Base-by-base conservation (phyloP, 2,888 invertebrate genomes). In the Hemistola chrysoprasaria region DNA sequence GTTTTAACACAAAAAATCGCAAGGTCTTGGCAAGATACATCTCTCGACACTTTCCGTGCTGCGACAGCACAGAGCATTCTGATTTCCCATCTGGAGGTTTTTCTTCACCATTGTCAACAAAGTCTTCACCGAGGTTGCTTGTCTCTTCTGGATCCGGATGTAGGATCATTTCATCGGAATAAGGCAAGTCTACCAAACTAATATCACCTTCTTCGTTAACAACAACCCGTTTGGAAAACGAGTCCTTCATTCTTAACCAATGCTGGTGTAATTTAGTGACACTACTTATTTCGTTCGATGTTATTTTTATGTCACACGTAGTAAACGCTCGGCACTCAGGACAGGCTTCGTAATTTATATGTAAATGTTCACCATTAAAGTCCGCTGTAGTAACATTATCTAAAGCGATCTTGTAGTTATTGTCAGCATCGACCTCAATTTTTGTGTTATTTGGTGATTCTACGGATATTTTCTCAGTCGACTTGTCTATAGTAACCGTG, bases 401-500 rank as follows among this genome's bases (percentile, higher is more conserved):
- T 25, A 88, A 59, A n/a, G 22, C 50, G 10, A 88, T 65, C 21
- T 76, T 62, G 49, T 75, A 86, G 34, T 71, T 47, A 48, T 80
- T 79, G 24, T 69, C 36, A 7, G 43, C 48, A 50, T 77, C 65
- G 9, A 85, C 45, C 1, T 58, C 53, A 2, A 86, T 63, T 8
- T 50, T 57, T 3, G 72, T 72, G 6, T 71, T 62, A 40, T 85
- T 84, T 3, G 86, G 84, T 1, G 86, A 86, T 20, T 75, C 72
- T 1, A 86, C 56, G 3, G 68, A 59, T 43, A 87, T 65, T 33
- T 65, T 69, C 5, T 55, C 69, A 40, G 64, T 70, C 20, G 66
- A 59, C 59, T 78, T 82, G 54, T 90, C 78, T 42, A 90, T 72
- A 27, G 72, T 75, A 8, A 91, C 71, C n/a, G 87, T 84, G n/a